Evolutionary conservation across 2,888 invertebrate species (phyloP).

Genomic region (Noctua janthe): DNA sequence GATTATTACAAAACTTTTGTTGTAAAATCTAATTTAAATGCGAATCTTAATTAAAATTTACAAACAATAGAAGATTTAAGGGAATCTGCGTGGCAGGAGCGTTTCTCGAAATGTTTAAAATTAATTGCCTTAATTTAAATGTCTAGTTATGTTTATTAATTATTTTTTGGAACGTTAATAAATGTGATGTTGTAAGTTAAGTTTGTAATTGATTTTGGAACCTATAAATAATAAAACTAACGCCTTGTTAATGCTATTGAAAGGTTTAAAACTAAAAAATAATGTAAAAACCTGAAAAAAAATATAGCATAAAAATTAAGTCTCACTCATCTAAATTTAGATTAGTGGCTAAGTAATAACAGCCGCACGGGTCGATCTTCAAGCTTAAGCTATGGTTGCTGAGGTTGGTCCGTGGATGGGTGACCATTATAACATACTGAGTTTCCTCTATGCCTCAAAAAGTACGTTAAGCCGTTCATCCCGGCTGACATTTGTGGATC

Average conservation of each 20-base stretch:
- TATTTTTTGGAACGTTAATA: slow-evolving; percentile 1
- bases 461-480: too few species aligned
- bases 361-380: too few species aligned
- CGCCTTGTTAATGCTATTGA: background rate
- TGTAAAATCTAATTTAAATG: slow-evolving; percentile 54
- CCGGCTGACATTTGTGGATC: too few species aligned
- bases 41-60: slow-evolving; percentile 53
- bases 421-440: too few species aligned
- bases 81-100: slow-evolving; percentile 13
- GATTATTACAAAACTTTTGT: slow-evolving; percentile 54
- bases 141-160: slow-evolving; percentile 32
- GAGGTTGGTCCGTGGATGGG: too few species aligned
- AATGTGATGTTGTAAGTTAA: background rate
- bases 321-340: too few species aligned
- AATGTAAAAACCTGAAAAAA: background rate
- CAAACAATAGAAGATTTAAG: slow-evolving; percentile 55
- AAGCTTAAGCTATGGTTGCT: too few species aligned
- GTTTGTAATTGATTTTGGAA: background rate
- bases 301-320: background rate
- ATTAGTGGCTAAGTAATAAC: too few species aligned
- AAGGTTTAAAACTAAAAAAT: background rate
- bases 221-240: background rate
- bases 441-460: too few species aligned
- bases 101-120: slow-evolving; percentile 41
- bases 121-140: slow-evolving; percentile 45